Conservation (phyloP, 2,888 invertebrate species). For the Emesis russula region DNA sequence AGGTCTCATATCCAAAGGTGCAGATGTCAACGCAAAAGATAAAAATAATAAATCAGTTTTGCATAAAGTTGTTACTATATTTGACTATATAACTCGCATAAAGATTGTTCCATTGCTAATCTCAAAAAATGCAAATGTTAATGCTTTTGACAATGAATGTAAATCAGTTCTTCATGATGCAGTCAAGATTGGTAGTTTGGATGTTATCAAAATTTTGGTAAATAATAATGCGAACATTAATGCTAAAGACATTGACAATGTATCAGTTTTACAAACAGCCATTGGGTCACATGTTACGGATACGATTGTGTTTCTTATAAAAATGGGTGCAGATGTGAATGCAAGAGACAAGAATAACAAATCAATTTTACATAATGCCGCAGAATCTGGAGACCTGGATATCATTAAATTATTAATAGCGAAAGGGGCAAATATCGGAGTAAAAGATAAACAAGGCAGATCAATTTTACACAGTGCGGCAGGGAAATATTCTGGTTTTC, state of each 20-base stretch:
- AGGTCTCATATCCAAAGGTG: slow-evolving; percentile 27
- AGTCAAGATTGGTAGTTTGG: not conserved
- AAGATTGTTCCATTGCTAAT: not conserved
- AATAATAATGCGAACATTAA: not conserved
- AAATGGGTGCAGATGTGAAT: not conserved
- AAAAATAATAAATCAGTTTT: slow-evolving; percentile 7
- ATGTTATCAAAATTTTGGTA: not conserved
- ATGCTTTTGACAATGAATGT: not conserved
- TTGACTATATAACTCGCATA: not conserved
- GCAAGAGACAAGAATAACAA: slow-evolving; percentile 25
- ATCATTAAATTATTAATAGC: not conserved
- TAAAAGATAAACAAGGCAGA: not conserved
- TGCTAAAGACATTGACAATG: slow-evolving; percentile 75
- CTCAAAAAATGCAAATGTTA: not conserved
- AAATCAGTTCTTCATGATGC: not conserved
- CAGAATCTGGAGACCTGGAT: not conserved
- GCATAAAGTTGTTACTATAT: not conserved
- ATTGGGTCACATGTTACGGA: not conserved
- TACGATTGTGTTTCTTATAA: not conserved
- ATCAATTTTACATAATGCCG: slow-evolving; percentile 41
- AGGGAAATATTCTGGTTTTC: too few relatives aligned
- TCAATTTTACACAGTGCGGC: slow-evolving; percentile 8
- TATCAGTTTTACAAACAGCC: slow-evolving; percentile 38
- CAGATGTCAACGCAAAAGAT: slow-evolving; percentile 32
- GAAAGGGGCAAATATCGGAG: slow-evolving; percentile 15